These are phyloP conservation scores for Corticium candelabrum DNA, from an alignment of 37 sponge, comb jelly and placozoan species.

Conservation along the genomic window DNA sequence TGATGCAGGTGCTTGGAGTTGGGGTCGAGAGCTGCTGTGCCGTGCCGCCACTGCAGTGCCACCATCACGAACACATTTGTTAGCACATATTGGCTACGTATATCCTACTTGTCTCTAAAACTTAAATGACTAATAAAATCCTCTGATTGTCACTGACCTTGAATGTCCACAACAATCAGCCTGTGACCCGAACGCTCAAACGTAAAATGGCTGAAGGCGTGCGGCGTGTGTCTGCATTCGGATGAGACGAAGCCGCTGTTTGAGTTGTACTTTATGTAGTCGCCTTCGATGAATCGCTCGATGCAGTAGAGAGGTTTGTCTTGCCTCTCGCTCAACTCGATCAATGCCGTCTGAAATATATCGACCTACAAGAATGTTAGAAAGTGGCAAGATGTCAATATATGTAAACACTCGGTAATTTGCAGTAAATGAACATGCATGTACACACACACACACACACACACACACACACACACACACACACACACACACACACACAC, in stretches of 20 bases:
- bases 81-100: too few relatives aligned
- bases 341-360: constrained; percentile 75
- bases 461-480: constrained; percentile 5
- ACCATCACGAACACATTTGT: too few relatives aligned
- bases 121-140: too few relatives aligned
- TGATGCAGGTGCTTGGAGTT: not conserved
- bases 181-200: constrained; percentile 72
- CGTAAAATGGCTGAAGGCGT: constrained; percentile 90
- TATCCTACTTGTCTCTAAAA: too few relatives aligned
- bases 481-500: constrained; percentile 11
- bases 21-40: not conserved
- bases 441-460: constrained; percentile 7
- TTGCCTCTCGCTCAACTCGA: constrained; percentile 46
- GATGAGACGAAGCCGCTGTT: constrained; percentile 78
- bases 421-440: not conserved
- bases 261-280: constrained; percentile 88
- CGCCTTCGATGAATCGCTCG: constrained; percentile 80
- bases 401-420: too few relatives aligned
- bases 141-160: constrained; percentile 57
- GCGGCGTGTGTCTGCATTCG: constrained; percentile 68
- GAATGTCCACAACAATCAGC: constrained; percentile 86
- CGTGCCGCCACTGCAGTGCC: too few relatives aligned
- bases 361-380: constrained; percentile 46
- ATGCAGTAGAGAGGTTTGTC: constrained; percentile 59
- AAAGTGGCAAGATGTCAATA: too few relatives aligned